Base-by-base conservation (phyloP, 2,113 vertebrate genomes). In the Archilochus colubris region DNA sequence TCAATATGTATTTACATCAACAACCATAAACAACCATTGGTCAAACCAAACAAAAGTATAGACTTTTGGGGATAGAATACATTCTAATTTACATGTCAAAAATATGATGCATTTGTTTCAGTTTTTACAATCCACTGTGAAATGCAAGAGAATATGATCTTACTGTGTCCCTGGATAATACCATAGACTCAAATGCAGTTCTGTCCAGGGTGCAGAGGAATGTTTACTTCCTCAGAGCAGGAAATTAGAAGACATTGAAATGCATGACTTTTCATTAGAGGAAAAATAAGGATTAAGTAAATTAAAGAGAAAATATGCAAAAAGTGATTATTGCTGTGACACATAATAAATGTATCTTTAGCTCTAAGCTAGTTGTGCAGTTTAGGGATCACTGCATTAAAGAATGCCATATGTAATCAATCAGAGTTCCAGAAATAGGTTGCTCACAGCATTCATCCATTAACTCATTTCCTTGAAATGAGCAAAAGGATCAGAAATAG, bases 171-270 rank as follows among this genome's bases (percentile, higher is more conserved):
- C 51, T 83, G 81, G 72, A 94, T 70, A 76, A 25, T 88, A 78
- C 24, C 73, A 69, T 11, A 54, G 55, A 40, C 14, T 82, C 46
- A 84, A 95, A 84, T 67, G 51, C 19, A 64, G 53, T 70, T 89
- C 84, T 93, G 31, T 81, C 80, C 76, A 57, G 58, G 75, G 36
- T 33, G 30, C n/a, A 83, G 70, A 85, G 61, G 28, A 95, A 84
- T 44, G 48, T 58, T 70, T 63, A 74, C 7, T 87, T 94, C 82
- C 82, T 85, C 87, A 73, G 19, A 62, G 59, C 84, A 92, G 72
- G 61, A 95, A 78, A 91, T 90, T 81, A 95, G 79, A 80, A 78
- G 84, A 89, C 18, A 81, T 68, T 69, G 67, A 77, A 76, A 89
- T 33, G 78, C 66, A 63, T 5, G 13, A 78, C 57, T 89, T 93